Percentiles rank a stretch among this genome's conserved stretches.
phyloP scores from a whole-genome alignment of 1,140 invertebrate species.

The Phymorhynchus buccinoides region DNA sequence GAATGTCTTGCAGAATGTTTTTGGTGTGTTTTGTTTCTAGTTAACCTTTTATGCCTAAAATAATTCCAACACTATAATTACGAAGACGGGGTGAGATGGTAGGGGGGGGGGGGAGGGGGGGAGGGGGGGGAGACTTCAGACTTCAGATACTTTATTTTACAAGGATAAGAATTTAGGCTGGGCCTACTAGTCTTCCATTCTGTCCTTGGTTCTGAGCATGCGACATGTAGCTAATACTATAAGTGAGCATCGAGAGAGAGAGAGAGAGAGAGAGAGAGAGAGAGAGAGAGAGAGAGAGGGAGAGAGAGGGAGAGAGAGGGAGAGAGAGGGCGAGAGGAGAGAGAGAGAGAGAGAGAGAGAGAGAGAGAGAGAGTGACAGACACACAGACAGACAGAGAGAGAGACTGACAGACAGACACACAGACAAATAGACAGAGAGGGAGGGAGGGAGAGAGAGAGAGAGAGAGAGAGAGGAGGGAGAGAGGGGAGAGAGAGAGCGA shows the following conservation, averaged over 20 bases:
- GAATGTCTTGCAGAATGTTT: no score
- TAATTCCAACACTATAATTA: no score
- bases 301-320: not conserved
- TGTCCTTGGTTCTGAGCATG: no score
- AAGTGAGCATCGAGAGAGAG: not conserved
- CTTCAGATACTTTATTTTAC: no score
- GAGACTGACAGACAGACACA: not conserved
- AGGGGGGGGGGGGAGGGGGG: no score
- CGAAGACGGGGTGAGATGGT: not conserved
- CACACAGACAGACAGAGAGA: not conserved
- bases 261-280: not conserved
- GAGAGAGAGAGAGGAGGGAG: not conserved
- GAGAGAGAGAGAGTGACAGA: not conserved
- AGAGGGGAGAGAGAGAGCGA: not conserved
- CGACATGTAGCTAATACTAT: no score
- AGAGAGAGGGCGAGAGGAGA: not conserved
- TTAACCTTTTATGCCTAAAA: no score
- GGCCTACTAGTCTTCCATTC: no score
- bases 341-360: conserved; percentile 2
- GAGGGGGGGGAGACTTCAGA: no score
- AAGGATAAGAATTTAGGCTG: no score
- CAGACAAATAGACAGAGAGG: not conserved
- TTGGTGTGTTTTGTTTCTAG: no score
- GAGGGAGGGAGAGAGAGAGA: not conserved
- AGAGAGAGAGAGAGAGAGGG: not conserved